Base-by-base conservation (phyloP, 2,797 vertebrate species). In the Passerculus sandwichensis region DNA sequence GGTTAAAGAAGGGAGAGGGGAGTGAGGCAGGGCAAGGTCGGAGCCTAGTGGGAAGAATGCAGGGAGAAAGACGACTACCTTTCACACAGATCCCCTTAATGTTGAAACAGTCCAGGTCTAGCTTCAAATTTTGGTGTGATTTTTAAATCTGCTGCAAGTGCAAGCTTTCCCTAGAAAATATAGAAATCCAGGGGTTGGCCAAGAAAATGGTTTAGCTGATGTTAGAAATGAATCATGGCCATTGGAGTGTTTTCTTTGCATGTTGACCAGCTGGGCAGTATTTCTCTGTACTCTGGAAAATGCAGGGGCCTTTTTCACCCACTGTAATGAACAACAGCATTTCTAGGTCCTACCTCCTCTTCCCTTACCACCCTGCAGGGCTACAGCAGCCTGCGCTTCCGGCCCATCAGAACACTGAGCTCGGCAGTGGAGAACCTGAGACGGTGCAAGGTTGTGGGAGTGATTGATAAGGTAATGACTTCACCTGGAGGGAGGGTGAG, bases 331-430 rank as follows among this genome's bases (percentile, higher is more conserved):
- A 32, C 29, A 29, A n/a, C 9, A 50, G 25, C 59, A 40, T 61
- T 45, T 86, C 36, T 34, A 11, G 18, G 38, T 75, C 48, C 61
- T 50, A 88, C n/a, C 59, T 38, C 30, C 20, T 71, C 70, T 65
- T 88, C 60, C 69, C 19, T 64, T 23, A 4, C 44, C 25, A 1
- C 54, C 59, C 65, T 8, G 5, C 97, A 99, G 99, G 99, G 99
- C 85, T 99, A 99, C 98, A 99, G 99, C 98, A 99, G 99, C 96
- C 97, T 99, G 94, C 98, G 99, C 91, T 99, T 99, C 92, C 98
- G 99, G 76, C 99, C 99, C 3, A 99, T 99, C 97, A 98, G 99
- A 98, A 99, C 98, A 1, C 97, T 99, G 95, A 99, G 99, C 94
- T 99, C 99, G 0, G 98, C 99, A 3, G 98, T 99, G 96, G 99